phyloP scores from a whole-genome alignment of 2,888 invertebrate species.

The Thumatha senex region DNA sequence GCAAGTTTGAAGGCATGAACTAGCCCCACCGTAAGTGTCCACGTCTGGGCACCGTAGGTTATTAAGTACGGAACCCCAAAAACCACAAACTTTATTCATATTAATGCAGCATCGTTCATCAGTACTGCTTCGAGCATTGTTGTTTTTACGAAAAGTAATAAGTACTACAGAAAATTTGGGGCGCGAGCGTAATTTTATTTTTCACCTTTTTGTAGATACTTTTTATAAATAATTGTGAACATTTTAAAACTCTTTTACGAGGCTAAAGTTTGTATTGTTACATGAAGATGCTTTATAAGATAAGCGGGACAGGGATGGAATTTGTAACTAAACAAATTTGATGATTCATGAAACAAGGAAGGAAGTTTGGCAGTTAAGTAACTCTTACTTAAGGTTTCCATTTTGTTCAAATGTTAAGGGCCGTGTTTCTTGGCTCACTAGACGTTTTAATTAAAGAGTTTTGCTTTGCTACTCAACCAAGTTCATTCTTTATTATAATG shows the following conservation, averaged over 20 bases:
- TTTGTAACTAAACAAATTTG: neutral
- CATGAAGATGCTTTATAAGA: slow-evolving; percentile 6
- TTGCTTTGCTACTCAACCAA: no score
- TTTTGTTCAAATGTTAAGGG: no score
- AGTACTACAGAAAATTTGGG: slow-evolving; percentile 5
- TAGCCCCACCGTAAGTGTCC: no score
- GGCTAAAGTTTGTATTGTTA: neutral
- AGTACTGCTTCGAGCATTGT: no score
- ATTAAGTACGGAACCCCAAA: neutral
- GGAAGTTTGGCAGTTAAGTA: neutral
- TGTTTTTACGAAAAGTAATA: slow-evolving; percentile 2
- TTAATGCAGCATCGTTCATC: slow-evolving; percentile 10
- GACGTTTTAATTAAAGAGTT: no score
- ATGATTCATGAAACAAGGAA: neutral
- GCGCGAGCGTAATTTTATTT: slow-evolving; percentile 1
- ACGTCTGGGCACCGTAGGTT: no score
- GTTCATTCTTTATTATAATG: no score
- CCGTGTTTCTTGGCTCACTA: no score
- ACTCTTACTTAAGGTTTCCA: neutral
- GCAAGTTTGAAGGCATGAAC: no score
- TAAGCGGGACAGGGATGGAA: slow-evolving; percentile 10
- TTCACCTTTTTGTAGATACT: neutral
- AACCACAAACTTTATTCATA: neutral
- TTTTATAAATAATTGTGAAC: slow-evolving; percentile 9
- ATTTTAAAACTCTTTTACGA: slow-evolving; percentile 7